These are phyloP conservation scores for Macroteleia sp. DNA, from an alignment of 2,888 invertebrate genomes.

Conservation along the genomic window DNA sequence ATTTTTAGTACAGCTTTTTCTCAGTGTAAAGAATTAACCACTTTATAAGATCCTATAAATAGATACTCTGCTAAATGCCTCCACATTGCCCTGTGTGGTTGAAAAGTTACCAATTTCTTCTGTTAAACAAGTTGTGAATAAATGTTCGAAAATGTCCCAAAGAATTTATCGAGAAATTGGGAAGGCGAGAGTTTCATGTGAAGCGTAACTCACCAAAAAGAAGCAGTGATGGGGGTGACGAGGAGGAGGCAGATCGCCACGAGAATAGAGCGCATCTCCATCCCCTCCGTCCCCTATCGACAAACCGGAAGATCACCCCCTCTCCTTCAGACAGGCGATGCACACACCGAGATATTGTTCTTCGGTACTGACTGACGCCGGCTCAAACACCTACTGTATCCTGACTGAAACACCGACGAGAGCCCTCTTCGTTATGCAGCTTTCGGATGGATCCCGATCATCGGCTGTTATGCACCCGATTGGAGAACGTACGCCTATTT, in stretches of 20 bases:
- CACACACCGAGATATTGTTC: constrained; percentile 43
- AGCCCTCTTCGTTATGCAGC: constrained; percentile 1
- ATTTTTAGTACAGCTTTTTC: no score
- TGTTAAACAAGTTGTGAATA: no score
- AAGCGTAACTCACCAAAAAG: constrained; percentile 91
- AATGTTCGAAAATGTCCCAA: no score
- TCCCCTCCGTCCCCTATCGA: constrained; percentile 72
- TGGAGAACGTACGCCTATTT: constrained; percentile 11
- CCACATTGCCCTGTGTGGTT: no score
- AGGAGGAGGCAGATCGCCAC: constrained; percentile 93
- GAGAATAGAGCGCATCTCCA: constrained; percentile 90
- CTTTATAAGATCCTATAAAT: no score
- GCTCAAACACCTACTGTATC: constrained; percentile 33
- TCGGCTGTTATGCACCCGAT: constrained; percentile 26
- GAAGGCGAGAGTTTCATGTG: constrained; percentile 8
- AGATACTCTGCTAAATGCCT: no score
- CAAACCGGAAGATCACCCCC: constrained; percentile 61
- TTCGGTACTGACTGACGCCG: constrained; percentile 35
- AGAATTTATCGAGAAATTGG: not conserved
- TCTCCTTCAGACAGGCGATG: constrained; percentile 32
- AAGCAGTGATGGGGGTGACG: constrained; percentile 94
- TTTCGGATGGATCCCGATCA: constrained; percentile 9
- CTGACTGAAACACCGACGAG: constrained; percentile 13
- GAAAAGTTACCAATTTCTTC: no score
- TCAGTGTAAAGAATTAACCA: no score